A percentile compares a stretch with the other conserved stretches of the same genome.
phyloP scores from a whole-genome alignment of 2,113 vertebrate genomes.

The Solenodon paradoxus region DNA sequence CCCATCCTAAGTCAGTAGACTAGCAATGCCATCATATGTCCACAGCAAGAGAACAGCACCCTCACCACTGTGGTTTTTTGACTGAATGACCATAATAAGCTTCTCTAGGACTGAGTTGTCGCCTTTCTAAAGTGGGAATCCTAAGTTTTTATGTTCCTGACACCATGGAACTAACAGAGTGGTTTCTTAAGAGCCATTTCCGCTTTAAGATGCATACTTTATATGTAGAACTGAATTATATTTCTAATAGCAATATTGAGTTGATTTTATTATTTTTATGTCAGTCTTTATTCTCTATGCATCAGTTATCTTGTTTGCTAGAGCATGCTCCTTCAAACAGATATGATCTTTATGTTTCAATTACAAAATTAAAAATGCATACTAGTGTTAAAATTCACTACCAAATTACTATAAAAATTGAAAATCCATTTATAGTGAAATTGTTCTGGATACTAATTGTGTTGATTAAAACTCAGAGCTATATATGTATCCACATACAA shows the following conservation, averaged over 20 bases:
- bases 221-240: not conserved
- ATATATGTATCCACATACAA: not conserved
- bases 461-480: not conserved
- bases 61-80: not conserved
- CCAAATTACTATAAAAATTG: constrained; percentile 1
- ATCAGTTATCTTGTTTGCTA: not conserved
- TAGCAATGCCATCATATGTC: not conserved
- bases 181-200: not conserved
- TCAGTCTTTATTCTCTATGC: not conserved
- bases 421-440: not conserved
- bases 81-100: not conserved
- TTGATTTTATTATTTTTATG: not conserved
- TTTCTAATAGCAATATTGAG: not conserved
- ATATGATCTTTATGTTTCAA: not conserved
- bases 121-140: not conserved
- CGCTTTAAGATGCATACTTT: not conserved
- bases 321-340: not conserved
- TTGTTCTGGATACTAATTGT: not conserved
- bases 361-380: not conserved
- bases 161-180: not conserved
- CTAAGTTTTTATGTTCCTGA: not conserved
- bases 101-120: not conserved
- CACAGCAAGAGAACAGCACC: not conserved
- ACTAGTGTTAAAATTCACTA: constrained; percentile 12
- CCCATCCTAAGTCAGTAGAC: not conserved